These are phyloP conservation scores for Drymodes brunneopygia DNA, from an alignment of 2,113 vertebrate species.

Conservation along the genomic window DNA sequence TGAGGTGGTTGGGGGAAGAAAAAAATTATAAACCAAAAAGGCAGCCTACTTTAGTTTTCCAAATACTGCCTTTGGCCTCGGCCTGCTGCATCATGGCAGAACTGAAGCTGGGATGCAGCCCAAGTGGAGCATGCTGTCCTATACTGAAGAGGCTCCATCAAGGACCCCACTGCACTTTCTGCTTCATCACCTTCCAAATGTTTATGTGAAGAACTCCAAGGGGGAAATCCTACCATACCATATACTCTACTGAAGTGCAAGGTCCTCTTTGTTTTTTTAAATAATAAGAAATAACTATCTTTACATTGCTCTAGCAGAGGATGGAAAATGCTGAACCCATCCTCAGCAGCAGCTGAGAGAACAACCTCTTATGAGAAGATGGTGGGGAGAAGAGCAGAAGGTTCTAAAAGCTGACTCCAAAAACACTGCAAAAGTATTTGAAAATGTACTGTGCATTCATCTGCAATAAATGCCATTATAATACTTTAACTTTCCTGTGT, in stretches of 20 bases:
- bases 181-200: background rate
- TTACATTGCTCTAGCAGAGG: background rate
- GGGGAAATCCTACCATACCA: background rate
- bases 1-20: accelerated
- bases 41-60: background rate
- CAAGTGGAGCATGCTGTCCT: background rate
- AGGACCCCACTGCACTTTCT: background rate
- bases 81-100: background rate
- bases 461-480: background rate
- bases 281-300: background rate
- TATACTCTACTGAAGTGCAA: background rate
- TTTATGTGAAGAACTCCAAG: background rate
- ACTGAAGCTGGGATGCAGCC: background rate
- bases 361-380: background rate
- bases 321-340: background rate
- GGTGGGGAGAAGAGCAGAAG: background rate
- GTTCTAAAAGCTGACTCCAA: background rate
- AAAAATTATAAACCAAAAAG: background rate
- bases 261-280: background rate
- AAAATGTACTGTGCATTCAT: background rate
- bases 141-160: background rate
- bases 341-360: background rate
- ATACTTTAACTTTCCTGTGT: constrained; percentile 32
- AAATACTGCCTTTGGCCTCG: background rate
- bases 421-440: background rate